phyloP scores from a whole-genome alignment of 2,888 invertebrate species.

The Oconnorella tubifera region DNA sequence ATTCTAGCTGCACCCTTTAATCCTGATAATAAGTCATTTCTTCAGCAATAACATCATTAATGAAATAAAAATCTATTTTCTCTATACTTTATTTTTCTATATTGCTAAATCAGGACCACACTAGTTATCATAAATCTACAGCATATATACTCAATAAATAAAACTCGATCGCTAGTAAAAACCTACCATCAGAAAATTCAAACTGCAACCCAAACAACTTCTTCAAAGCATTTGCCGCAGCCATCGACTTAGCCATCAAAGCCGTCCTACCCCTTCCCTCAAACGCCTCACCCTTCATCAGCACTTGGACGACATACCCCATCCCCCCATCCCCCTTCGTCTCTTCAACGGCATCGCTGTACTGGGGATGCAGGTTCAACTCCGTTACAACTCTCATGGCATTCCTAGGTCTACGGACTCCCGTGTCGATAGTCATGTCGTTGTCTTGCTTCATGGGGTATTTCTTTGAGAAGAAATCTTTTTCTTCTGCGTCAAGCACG shows the following conservation, averaged over 20 bases:
- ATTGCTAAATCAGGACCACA: too few relatives aligned
- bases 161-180: background rate
- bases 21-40: too few relatives aligned
- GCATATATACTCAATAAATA: background rate
- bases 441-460: background rate
- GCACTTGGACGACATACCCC: background rate
- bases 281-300: background rate
- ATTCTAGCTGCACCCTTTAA: too few relatives aligned
- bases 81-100: too few relatives aligned
- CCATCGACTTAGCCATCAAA: background rate
- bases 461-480: background rate
- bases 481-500: background rate
- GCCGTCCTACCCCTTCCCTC: background rate
- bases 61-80: too few relatives aligned
- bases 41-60: too few relatives aligned
- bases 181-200: background rate
- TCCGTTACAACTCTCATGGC: background rate
- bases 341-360: background rate
- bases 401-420: background rate
- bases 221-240: conserved; percentile 4
- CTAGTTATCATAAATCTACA: too few relatives aligned
- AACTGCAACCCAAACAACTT: conserved; percentile 10
- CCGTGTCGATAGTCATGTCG: background rate
- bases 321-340: background rate
- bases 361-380: conserved; percentile 2